Percentiles rank a stretch among this genome's conserved stretches.
Evolutionary conservation across 2,113 vertebrate species (phyloP).

Genomic region (Ochotona curzoniae): DNA sequence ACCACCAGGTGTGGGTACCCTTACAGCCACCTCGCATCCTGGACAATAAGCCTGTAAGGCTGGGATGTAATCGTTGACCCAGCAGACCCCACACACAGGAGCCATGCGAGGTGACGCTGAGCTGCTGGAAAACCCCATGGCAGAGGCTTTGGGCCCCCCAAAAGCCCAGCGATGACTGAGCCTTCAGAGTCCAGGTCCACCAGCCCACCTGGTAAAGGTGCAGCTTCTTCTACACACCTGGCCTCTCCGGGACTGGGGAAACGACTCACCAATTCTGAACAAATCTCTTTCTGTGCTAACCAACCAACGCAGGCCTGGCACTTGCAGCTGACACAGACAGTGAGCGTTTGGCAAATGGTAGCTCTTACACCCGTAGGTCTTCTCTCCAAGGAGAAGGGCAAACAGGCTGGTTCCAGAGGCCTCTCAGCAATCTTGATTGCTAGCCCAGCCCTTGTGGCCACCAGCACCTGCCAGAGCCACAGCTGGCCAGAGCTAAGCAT

Average conservation of each 20-base stretch:
- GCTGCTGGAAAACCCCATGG: not conserved
- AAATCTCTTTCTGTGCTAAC: not conserved
- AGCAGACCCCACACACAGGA: not conserved
- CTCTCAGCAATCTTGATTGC: not conserved
- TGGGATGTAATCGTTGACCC: not conserved
- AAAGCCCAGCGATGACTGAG: not conserved
- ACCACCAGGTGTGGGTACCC: not conserved
- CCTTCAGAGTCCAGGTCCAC: not conserved
- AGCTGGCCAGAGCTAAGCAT: not conserved
- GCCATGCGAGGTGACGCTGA: too few relatives aligned
- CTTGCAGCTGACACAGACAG: fast-evolving
- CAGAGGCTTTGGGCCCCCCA: not conserved
- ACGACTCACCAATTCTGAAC: not conserved
- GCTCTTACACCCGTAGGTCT: fast-evolving
- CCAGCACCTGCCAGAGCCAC: not conserved
- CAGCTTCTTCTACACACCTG: too few relatives aligned
- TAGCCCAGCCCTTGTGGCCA: constrained; percentile 45
- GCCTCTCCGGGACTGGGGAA: not conserved
- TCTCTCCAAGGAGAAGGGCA: not conserved
- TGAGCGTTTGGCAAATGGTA: fast-evolving
- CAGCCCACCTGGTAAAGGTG: too few relatives aligned
- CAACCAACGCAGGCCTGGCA: not conserved
- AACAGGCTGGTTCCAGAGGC: not conserved
- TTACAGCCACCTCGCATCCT: too few relatives aligned
- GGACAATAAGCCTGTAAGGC: not conserved